Evolutionary conservation across 1,140 invertebrate species (phyloP).

Genomic region (Pteromalus puparum): DNA sequence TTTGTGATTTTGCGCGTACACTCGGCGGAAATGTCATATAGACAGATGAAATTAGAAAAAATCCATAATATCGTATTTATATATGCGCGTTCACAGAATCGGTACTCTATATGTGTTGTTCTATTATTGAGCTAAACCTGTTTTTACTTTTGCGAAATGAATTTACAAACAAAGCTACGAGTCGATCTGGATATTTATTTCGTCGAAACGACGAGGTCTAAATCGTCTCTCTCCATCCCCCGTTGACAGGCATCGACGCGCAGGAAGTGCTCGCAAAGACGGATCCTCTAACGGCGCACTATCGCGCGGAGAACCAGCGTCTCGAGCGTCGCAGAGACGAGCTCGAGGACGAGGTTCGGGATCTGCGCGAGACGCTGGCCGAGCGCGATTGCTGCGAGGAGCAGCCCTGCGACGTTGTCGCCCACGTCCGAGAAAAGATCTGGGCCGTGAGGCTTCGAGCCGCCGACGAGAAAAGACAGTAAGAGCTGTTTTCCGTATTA

Average conservation of each 20-base stretch:
- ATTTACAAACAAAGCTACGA: too few species aligned
- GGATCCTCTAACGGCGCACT: constrained; percentile 66
- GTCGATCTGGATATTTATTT: too few species aligned
- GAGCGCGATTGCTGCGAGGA: constrained; percentile 63
- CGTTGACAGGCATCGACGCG: neutral
- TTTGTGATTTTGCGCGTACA: too few species aligned
- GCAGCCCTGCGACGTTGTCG: constrained; percentile 58
- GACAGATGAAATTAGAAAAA: too few species aligned
- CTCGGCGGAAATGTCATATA: too few species aligned
- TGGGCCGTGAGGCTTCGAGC: constrained; percentile 57
- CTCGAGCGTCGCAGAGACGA: constrained; percentile 62
- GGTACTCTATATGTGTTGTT: too few species aligned
- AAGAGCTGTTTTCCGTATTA: neutral
- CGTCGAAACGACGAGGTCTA: too few species aligned
- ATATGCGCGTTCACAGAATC: too few species aligned
- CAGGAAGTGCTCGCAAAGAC: constrained; percentile 48
- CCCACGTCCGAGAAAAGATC: constrained; percentile 62
- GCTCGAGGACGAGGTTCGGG: constrained; percentile 64
- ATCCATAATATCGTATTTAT: too few species aligned
- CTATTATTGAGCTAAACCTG: too few species aligned
- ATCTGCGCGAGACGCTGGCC: constrained; percentile 62
- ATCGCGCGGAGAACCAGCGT: constrained; percentile 64
- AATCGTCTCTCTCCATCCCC: neutral
- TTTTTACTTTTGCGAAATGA: too few species aligned
- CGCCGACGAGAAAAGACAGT: constrained; percentile 64